Conservation (phyloP, 2,113 vertebrate species). For the Tetraodon nigroviridis region DNA sequence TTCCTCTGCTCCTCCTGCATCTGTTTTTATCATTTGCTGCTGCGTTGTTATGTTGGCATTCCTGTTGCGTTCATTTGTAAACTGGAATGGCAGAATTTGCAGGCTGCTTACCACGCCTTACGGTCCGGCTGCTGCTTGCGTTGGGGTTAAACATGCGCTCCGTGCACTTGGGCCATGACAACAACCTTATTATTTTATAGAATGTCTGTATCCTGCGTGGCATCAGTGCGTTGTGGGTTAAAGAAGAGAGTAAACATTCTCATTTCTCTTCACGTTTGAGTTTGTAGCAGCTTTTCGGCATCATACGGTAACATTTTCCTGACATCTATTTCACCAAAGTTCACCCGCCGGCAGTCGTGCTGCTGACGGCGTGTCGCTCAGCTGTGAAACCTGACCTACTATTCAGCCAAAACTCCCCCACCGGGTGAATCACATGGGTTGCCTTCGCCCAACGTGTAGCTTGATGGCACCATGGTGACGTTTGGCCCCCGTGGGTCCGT, state of each 20-base stretch:
- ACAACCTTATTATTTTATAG: too few species aligned
- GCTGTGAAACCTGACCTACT: constrained; percentile 34
- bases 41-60: not conserved
- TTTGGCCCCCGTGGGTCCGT: constrained; percentile 27
- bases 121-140: constrained; percentile 21
- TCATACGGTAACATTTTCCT: too few species aligned
- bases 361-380: constrained; percentile 5
- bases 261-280: too few species aligned
- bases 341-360: constrained; percentile 5
- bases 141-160: not conserved
- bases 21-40: constrained; percentile 44
- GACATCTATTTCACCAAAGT: too few species aligned
- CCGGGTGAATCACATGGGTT: constrained; percentile 15
- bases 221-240: too few species aligned
- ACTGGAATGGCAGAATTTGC: constrained; percentile 46
- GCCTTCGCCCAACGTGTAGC: constrained; percentile 20
- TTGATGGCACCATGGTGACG: constrained; percentile 13
- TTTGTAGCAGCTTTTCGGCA: too few species aligned
- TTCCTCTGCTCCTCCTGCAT: constrained; percentile 13
- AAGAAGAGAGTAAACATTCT: too few species aligned
- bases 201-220: too few species aligned
- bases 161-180: too few species aligned
- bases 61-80: constrained; percentile 29
- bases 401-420: constrained; percentile 13
- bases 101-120: constrained; percentile 45